Evolutionary conservation across 2,888 invertebrate genomes (phyloP).

Genomic region (Eustalomyia histrio): DNA sequence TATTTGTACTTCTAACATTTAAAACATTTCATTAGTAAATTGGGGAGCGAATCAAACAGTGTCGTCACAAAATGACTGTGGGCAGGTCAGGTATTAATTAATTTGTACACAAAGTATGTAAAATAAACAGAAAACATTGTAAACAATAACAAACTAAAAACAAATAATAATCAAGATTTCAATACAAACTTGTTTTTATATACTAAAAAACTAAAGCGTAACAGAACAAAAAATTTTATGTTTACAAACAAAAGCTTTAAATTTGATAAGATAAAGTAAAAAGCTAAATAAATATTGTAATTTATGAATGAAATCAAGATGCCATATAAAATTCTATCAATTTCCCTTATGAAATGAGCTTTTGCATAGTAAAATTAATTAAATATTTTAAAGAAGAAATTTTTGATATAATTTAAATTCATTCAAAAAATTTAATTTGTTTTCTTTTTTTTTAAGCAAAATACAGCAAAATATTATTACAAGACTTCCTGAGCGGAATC

Average conservation of each 20-base stretch:
- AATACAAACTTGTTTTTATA: background rate
- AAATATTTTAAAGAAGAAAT: background rate
- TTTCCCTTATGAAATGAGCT: slow-evolving; percentile 30
- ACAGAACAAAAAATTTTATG: background rate
- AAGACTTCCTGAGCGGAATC: slow-evolving; percentile 45
- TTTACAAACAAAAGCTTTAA: background rate
- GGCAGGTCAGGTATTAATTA: slow-evolving; percentile 71
- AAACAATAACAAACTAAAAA: slow-evolving; percentile 23
- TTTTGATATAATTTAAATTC: background rate
- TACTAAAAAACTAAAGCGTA: slow-evolving; percentile 14
- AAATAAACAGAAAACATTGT: slow-evolving; percentile 34
- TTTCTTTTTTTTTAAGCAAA: background rate
- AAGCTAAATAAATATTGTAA: slow-evolving; percentile 6
- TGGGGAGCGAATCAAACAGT: slow-evolving; percentile 58
- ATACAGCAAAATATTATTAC: slow-evolving; percentile 1
- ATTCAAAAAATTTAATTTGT: background rate
- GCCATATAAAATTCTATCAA: slow-evolving; percentile 10
- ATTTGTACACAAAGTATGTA: slow-evolving; percentile 18
- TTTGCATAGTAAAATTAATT: slow-evolving; percentile 12
- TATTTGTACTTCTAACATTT: no score
- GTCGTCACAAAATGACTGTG: slow-evolving; percentile 71
- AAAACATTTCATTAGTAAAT: no score
- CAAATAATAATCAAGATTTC: slow-evolving; percentile 17
- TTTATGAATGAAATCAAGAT: slow-evolving; percentile 10
- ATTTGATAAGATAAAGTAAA: background rate